Percentiles rank a stretch among this genome's conserved stretches.
Conservation (phyloP, 2,797 vertebrate genomes). For the Fringilla coelebs region DNA sequence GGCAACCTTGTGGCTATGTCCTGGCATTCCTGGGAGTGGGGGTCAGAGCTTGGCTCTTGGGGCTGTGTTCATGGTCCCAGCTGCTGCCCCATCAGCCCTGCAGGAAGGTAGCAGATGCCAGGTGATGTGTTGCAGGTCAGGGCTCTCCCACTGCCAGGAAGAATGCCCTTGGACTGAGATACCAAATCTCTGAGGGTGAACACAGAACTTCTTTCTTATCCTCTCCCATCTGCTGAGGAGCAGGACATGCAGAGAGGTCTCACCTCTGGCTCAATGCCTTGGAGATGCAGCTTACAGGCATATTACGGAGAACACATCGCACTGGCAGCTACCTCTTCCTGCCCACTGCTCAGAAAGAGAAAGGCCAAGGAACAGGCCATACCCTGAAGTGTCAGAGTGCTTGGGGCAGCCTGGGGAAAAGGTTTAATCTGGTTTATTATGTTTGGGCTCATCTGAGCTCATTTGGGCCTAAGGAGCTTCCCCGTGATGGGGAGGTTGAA, state of each 20-base stretch:
- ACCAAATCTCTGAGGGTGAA: background rate
- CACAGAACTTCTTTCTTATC: background rate
- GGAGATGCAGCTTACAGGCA: background rate
- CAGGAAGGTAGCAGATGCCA: background rate
- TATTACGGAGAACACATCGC: background rate
- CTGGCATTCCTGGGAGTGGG: background rate
- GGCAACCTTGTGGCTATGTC: background rate
- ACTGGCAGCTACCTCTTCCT: background rate
- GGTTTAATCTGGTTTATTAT: background rate
- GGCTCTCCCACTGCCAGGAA: background rate
- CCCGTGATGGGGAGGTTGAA: background rate
- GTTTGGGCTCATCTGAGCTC: background rate
- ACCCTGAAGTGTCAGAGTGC: background rate
- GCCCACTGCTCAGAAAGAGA: background rate
- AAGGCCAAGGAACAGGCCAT: background rate
- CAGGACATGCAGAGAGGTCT: background rate
- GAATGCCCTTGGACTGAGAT: background rate
- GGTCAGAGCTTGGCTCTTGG: background rate
- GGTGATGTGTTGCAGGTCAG: background rate
- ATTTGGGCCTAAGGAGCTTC: background rate
- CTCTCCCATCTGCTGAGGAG: background rate
- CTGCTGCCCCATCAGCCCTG: background rate
- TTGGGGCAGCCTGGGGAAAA: background rate
- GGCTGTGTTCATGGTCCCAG: background rate
- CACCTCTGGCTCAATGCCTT: background rate